These are phyloP conservation scores for Drosophila murphyi DNA, from an alignment of 1,140 invertebrate species.

Conservation along the genomic window DNA sequence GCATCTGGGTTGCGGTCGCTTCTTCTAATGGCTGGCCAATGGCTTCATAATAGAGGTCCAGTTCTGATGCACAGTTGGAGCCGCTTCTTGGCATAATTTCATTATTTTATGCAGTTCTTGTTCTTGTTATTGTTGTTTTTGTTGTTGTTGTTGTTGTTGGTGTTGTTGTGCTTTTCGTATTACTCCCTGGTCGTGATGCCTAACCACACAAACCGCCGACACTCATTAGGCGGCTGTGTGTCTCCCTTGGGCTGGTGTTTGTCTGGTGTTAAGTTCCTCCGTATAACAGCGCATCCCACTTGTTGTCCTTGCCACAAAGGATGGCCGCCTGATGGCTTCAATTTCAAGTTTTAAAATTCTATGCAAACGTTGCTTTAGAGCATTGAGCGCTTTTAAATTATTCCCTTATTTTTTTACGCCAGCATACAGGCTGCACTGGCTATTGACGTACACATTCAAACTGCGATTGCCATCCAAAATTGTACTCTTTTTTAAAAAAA, in stretches of 20 bases:
- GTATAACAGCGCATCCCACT: background rate
- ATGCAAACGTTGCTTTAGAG: constrained; percentile 12
- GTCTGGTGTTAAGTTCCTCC: constrained; percentile 46
- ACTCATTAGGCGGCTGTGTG: constrained; percentile 65
- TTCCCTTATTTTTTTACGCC: background rate
- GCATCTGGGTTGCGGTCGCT: background rate
- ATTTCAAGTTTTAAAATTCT: constrained; percentile 24
- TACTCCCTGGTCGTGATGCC: constrained; percentile 10
- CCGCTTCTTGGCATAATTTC: constrained; percentile 64
- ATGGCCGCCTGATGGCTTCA: background rate
- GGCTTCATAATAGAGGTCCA: constrained; percentile 69
- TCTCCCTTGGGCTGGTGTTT: constrained; percentile 30
- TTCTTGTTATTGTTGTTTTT: background rate
- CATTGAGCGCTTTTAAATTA: background rate
- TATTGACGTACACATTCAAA: too few relatives aligned
- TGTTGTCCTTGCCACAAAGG: background rate
- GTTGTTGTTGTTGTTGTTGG: background rate
- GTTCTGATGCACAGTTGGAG: constrained; percentile 32
- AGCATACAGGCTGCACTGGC: too few relatives aligned
- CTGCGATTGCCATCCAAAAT: too few relatives aligned
- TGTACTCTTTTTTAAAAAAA: too few relatives aligned
- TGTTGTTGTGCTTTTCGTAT: too few relatives aligned
- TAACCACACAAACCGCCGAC: constrained; percentile 63
- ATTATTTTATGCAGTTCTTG: constrained; percentile 62
- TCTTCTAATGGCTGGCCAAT: constrained; percentile 70